Evolutionary conservation across 2,888 invertebrate genomes (phyloP).

Genomic region (Cabera pusaria): DNA sequence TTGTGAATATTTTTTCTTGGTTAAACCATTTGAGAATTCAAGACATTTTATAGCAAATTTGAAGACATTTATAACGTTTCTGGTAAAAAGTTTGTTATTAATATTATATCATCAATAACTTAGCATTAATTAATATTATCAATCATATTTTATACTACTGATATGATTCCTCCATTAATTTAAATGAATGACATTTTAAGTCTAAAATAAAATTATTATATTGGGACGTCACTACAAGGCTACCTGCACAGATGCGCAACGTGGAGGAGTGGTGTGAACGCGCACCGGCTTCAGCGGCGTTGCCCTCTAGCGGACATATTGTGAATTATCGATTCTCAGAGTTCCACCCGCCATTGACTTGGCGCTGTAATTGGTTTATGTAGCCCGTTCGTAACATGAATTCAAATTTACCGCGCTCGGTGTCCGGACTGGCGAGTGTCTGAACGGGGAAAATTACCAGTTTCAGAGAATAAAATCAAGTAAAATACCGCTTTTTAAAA

Average conservation of each 20-base stretch:
- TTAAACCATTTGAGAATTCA: too few relatives aligned
- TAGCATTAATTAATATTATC: too few relatives aligned
- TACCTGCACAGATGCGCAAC: constrained; percentile 67
- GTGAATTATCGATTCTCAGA: constrained; percentile 81
- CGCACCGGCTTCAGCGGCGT: constrained; percentile 65
- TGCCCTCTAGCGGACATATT: constrained; percentile 81
- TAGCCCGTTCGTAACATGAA: constrained; percentile 78
- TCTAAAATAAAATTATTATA: too few relatives aligned
- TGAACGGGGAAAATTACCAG: constrained; percentile 64
- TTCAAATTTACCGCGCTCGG: constrained; percentile 77
- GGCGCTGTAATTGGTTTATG: constrained; percentile 78
- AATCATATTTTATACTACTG: too few relatives aligned
- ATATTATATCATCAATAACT: too few relatives aligned
- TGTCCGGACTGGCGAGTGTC: constrained; percentile 12
- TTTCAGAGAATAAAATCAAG: constrained; percentile 21
- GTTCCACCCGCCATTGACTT: constrained; percentile 72
- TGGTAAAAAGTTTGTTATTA: too few relatives aligned
- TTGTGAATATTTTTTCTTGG: too few relatives aligned
- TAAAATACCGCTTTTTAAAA: constrained; percentile 7
- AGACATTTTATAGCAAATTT: too few relatives aligned
- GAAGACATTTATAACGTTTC: too few relatives aligned
- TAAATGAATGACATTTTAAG: too few relatives aligned
- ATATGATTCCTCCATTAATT: too few relatives aligned
- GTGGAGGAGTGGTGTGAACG: constrained; percentile 78
- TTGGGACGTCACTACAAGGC: constrained; percentile 64